Base-by-base conservation (phyloP, 2,888 invertebrate genomes). In the Conus canariensis region DNA sequence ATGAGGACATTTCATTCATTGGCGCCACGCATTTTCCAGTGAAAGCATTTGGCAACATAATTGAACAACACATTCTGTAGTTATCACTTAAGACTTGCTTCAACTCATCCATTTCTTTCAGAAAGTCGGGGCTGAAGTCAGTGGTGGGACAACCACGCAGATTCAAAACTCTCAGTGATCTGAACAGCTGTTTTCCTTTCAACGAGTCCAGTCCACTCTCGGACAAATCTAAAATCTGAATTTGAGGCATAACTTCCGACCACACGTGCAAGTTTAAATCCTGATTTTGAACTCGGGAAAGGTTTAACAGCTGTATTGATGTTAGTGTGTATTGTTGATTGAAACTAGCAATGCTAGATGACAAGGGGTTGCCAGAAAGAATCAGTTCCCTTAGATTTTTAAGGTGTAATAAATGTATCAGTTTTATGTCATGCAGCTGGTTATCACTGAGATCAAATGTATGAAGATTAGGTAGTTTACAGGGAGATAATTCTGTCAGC, bases 1-100 rank as follows among this genome's bases (percentile, higher is more conserved):
- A 89, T 22, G 89, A 89, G 12, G 89, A 89, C n/a, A 89, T 89
- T 70, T 45, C 89, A 64, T 89, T 74, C 6, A 10, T 16, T 22
- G 89, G 89, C 30, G 74, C 85, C 14, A 56, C 45, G 58, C 89
- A 89, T 8, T n/a, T 85, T 1, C 70, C 74, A 2, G n/a, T 70
- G 67, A 89, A 56, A 7, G 45, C 60, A 4, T 59, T 45, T 0
- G 90, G 88, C 16, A 88, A 14, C n/a, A 83, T 10, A 10, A 16
- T 22, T 16, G 82, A 7, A 82, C 88, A 88, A 64, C 88, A 88
- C 64, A 88, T 45, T 22, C 64, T 82, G 64, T 30, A 88, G 83
- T 88, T 88, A 30, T 88, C 88, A 16, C 16, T 45, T 19, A 16
- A 19, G 19, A 88, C 16, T 10, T 10, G 22, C 10, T 58, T 0